phyloP scores from a whole-genome alignment of 2,113 vertebrate species.

The Telmatochromis sp. region DNA sequence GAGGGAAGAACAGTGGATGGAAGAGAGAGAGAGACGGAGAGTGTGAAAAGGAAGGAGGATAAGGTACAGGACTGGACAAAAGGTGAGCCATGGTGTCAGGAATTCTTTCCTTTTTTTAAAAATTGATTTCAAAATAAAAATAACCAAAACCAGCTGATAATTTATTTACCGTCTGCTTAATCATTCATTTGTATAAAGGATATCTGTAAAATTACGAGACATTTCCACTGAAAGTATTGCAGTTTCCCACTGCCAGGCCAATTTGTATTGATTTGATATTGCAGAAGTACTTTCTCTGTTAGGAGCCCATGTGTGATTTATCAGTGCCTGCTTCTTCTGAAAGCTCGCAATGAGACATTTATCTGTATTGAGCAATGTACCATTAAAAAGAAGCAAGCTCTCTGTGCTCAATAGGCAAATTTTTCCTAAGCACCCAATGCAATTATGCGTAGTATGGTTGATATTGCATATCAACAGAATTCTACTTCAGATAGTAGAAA shows the following conservation, averaged over 20 bases:
- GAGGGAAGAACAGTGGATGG: conserved; percentile 91
- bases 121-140: not conserved
- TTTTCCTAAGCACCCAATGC: not conserved
- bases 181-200: not conserved
- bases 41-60: conserved; percentile 86
- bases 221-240: not conserved
- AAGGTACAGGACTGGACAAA: conserved; percentile 86
- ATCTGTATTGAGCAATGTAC: not conserved
- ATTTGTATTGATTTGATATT: not conserved
- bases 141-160: not conserved
- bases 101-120: fast-evolving
- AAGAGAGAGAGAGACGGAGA: conserved; percentile 86
- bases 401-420: not conserved
- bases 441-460: not conserved
- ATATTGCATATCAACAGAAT: not conserved
- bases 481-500: not conserved
- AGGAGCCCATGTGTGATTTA: not conserved
- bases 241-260: not conserved
- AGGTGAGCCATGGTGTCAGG: conserved; percentile 67
- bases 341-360: not conserved
- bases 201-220: not conserved
- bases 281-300: not conserved
- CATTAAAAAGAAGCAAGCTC: not conserved
- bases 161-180: not conserved
- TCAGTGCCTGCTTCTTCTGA: not conserved